Base-by-base conservation (phyloP, 2,888 invertebrate genomes). In the Lasioglossum morio region DNA sequence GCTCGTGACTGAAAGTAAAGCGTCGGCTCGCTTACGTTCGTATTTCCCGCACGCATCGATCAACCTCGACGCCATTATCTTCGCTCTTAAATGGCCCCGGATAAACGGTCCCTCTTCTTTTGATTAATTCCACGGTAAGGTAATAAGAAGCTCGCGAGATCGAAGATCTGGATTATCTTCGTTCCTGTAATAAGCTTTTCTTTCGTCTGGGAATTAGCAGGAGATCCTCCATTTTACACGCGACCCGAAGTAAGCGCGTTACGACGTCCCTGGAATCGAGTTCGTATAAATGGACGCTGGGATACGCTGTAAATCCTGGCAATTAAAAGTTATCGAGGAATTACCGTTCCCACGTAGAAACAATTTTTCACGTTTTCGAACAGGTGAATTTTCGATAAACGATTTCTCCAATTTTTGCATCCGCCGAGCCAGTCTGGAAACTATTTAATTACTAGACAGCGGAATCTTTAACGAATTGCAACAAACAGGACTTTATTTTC, bases 251-350 rank as follows among this genome's bases (percentile, higher is more conserved):
- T 46, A 46, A 72, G n/a, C 19, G 12, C n/a, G 63, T 46, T 43
- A n/a, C 43, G 30, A 66, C 48, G 75, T 16, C 5, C 19, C 23
- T 16, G 53, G 34, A 69, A 30, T 69, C 43, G 5, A 60, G 43
- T 60, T n/a, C n/a, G 48, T 37, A 48, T 48, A 48, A 77, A 81
- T 81, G 53, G 75, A 34, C 46, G 48, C 30, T n/a, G 16, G 27
- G 53, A 46, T 43, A 43, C 27, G 72, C 46, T 37, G 23, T 30
- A 74, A 79, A 80, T 82, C 48, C 4, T 30, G 30, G 12, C 57
- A 19, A 77, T 77, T 77, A 60, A 77, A 60, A 77, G 48, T 74
- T 77, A 69, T 1, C 27, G 16, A 8, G n/a, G 43, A 82, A 69
- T 77, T n/a, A 14, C 5, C 66, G 37, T 73, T 43, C 23, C 53